Conservation (phyloP, 2,113 vertebrate species). For the Daphoenositta chrysoptera region DNA sequence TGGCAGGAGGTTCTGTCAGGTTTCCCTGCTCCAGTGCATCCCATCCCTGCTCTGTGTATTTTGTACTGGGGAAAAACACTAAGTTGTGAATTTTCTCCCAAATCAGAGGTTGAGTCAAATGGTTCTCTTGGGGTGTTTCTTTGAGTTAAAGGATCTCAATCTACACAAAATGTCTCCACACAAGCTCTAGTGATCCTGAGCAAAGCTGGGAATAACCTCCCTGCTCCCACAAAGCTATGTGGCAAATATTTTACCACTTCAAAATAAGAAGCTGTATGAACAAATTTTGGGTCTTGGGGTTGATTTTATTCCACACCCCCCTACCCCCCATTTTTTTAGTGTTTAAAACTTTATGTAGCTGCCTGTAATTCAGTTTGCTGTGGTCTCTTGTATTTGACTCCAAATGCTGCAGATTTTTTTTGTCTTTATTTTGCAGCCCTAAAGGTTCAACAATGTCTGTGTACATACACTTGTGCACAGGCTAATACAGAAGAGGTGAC, state of each 20-base stretch:
- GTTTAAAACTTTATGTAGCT: background rate
- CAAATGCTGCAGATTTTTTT: background rate
- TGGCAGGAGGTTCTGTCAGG: background rate
- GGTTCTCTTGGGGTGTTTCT: background rate
- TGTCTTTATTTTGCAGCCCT: background rate
- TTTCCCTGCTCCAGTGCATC: background rate
- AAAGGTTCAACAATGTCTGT: background rate
- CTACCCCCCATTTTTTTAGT: fast-evolving
- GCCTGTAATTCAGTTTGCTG: background rate
- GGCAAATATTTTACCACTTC: background rate
- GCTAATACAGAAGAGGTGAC: background rate
- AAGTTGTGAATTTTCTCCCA: background rate
- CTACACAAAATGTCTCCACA: background rate
- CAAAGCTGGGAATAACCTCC: background rate
- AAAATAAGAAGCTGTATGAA: background rate
- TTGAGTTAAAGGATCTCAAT: background rate
- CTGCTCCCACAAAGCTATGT: background rate
- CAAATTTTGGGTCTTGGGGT: too few species aligned
- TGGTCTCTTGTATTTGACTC: background rate
- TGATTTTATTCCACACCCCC: fast-evolving
- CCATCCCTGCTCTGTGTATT: background rate
- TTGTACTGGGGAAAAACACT: fast-evolving
- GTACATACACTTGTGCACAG: background rate
- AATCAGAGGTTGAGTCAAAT: background rate
- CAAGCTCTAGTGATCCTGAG: background rate